These are phyloP conservation scores for Petrophora chlorosata DNA, from an alignment of 2,888 invertebrate genomes.

Conservation along the genomic window DNA sequence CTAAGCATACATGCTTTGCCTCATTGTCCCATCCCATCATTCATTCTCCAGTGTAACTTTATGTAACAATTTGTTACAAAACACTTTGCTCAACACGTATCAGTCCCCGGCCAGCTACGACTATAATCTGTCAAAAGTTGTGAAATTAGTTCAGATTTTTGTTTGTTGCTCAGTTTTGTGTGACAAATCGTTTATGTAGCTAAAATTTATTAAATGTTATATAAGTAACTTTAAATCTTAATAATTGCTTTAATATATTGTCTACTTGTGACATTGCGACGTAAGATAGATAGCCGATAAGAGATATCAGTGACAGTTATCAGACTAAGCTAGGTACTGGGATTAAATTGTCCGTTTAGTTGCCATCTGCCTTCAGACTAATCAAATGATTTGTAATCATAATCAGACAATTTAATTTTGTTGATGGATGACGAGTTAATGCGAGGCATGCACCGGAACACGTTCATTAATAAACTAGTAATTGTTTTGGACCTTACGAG, in stretches of 20 bases:
- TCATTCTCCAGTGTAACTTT: slow-evolving; percentile 45
- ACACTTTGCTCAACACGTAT: slow-evolving; percentile 63
- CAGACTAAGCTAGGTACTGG: slow-evolving; percentile 10
- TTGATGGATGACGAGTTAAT: too few relatives aligned
- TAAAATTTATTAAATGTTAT: background rate
- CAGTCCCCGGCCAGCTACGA: slow-evolving; percentile 41
- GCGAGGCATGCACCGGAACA: too few relatives aligned
- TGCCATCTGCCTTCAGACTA: background rate
- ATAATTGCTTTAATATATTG: too few relatives aligned
- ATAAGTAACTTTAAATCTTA: background rate
- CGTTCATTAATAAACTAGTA: too few relatives aligned
- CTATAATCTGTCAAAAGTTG: slow-evolving; percentile 53
- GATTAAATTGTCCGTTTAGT: slow-evolving; percentile 20
- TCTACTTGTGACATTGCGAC: slow-evolving; percentile 12
- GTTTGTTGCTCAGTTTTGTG: slow-evolving; percentile 41
- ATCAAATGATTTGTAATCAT: background rate
- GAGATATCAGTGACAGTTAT: slow-evolving; percentile 16
- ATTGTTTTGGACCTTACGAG: too few relatives aligned
- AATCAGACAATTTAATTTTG: too few relatives aligned
- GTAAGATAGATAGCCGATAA: too few relatives aligned
- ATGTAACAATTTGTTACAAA: slow-evolving; percentile 65
- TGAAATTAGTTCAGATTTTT: slow-evolving; percentile 49
- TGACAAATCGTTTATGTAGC: slow-evolving; percentile 33
- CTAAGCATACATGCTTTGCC: slow-evolving; percentile 4
- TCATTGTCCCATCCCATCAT: slow-evolving; percentile 8